Percentiles rank a stretch among this genome's conserved stretches.
These are phyloP conservation scores for Empidonax traillii DNA, from an alignment of 2,113 vertebrate species.

Conservation along the genomic window DNA sequence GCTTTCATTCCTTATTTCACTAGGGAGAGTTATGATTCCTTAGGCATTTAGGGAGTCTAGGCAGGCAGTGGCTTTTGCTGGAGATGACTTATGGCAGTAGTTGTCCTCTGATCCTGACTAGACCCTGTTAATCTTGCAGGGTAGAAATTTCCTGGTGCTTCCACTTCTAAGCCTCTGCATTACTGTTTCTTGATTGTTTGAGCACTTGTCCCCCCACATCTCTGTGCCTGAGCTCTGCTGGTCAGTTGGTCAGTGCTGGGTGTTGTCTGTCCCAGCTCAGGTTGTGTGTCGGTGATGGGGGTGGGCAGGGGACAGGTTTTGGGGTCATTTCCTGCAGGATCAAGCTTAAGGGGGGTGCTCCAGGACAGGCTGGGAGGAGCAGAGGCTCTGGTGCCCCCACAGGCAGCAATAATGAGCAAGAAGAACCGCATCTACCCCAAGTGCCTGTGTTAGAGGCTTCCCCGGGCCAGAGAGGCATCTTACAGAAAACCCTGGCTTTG, in stretches of 20 bases:
- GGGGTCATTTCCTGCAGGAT: not conserved
- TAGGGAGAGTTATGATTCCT: not conserved
- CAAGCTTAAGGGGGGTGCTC: not conserved
- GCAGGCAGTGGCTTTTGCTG: not conserved
- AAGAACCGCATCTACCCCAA: not conserved
- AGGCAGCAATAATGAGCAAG: not conserved
- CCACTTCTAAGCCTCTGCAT: not conserved
- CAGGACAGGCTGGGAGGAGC: not conserved
- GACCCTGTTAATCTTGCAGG: not conserved
- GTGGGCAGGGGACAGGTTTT: not conserved
- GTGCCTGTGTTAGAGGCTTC: not conserved
- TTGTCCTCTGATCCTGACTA: not conserved
- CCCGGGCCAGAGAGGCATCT: not conserved
- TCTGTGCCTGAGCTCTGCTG: not conserved
- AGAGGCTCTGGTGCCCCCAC: not conserved
- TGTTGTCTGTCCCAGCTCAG: not conserved
- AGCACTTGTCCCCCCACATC: not conserved
- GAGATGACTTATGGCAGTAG: not conserved
- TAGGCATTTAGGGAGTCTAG: not conserved
- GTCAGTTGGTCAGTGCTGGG: not conserved
- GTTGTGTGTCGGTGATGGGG: not conserved
- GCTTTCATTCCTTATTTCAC: not conserved
- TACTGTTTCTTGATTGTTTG: not conserved
- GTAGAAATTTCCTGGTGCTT: not conserved
- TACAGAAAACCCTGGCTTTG: not conserved